Base-by-base conservation (phyloP, 2,888 invertebrate species). In the Troglohyphantes excavatus region DNA sequence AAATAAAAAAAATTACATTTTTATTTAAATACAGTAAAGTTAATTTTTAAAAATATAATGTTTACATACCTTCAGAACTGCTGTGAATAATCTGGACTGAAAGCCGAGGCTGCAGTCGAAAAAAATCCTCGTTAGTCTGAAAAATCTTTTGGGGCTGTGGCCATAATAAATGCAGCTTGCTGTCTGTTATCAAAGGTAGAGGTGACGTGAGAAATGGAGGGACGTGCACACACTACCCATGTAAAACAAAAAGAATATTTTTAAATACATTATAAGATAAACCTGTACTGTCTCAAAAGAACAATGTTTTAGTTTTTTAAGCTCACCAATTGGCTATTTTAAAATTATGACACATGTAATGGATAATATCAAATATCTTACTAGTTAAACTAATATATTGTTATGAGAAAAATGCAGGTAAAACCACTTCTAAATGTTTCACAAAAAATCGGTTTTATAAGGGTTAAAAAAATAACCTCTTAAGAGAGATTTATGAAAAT, bases 101-200 rank as follows among this genome's bases (percentile, higher is more conserved):
- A 19, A 93, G 88, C 5, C 83, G 65, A 53, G 91, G 76, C 19
- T 78, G 72, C n/a, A 92, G 81, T 46, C 85, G 84, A 82, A 93
- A 93, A 76, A 39, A 53, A 5, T 94, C 92, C 0, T 94, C 94
- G 70, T 94, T 94, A 11, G 95, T 93, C 92, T 95, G 95, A 13
- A 94, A 92, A 33, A 95, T 93, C 81, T 94, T 94, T 92, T 95
- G 95, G 0, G 95, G 95, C 91, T 94, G 95, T 1, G 95, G 95
- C 95, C 95, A 95, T 61, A 95, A 92, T 63, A 94, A 92, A 91
- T 94, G 94, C 7, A 95, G 93, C 91, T 94, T 94, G 29, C 93
- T 93, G 90, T 95, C 94, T 2, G 93, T 94, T 9, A 93, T 93
- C 21, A 94, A 91, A 0, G 93, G 93, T 43, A 93, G 91, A 3